Percentiles rank a stretch among this genome's conserved stretches.
phyloP scores from a whole-genome alignment of 2,888 invertebrate genomes.

The Elysia crispata region DNA sequence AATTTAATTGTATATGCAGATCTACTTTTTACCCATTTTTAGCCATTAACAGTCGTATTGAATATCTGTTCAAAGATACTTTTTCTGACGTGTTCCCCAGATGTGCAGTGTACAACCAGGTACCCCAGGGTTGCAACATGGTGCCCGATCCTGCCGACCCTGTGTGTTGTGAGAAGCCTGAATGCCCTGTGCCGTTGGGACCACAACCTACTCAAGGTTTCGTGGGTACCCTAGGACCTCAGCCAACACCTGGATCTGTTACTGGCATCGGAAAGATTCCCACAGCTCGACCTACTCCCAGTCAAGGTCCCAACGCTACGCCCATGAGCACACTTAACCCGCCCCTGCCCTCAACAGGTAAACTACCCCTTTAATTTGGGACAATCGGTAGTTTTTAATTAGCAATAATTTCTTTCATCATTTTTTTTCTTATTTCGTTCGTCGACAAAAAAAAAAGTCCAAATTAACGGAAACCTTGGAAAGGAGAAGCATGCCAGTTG shows the following conservation, averaged over 20 bases:
- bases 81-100: conserved; percentile 47
- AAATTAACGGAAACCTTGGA: no score
- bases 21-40: no score
- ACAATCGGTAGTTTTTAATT: background rate
- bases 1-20: no score
- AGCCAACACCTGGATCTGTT: conserved; percentile 18
- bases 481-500: no score
- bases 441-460: no score
- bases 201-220: conserved; percentile 20
- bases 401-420: no score
- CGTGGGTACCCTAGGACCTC: conserved; percentile 9
- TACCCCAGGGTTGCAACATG: conserved; percentile 60
- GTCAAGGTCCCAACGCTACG: conserved; percentile 4
- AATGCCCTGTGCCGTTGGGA: background rate
- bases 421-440: no score
- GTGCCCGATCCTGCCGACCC: conserved; percentile 55
- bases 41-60: no score
- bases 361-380: background rate
- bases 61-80: no score
- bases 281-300: conserved; percentile 29
- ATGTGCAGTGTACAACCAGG: conserved; percentile 58
- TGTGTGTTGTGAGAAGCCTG: conserved; percentile 23
- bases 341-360: conserved; percentile 2
- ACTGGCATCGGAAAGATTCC: conserved; percentile 39
- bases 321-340: background rate